A percentile compares a stretch with the other conserved stretches of the same genome.
phyloP scores from a whole-genome alignment of 2,113 vertebrate genomes.

The Phalacrocorax aristotelis region DNA sequence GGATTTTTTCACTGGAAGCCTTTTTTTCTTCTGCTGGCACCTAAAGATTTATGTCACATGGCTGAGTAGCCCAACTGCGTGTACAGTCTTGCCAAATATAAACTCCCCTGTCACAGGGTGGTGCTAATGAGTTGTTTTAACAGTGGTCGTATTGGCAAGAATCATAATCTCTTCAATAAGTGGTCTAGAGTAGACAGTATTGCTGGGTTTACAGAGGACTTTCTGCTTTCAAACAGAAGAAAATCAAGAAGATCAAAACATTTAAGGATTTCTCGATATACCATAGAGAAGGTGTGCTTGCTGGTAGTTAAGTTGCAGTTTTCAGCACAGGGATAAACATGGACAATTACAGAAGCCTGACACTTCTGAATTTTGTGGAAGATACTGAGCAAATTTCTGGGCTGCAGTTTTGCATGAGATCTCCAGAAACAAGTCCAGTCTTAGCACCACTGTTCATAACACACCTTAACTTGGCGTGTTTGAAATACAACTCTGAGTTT shows the following conservation, averaged over 20 bases:
- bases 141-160: neutral
- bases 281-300: neutral
- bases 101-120: neutral
- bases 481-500: neutral
- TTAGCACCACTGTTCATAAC: neutral
- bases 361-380: neutral
- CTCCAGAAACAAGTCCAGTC: neutral
- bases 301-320: neutral
- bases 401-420: neutral
- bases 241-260: neutral
- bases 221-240: neutral
- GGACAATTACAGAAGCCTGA: neutral
- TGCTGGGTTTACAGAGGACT: neutral
- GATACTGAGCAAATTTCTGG: neutral
- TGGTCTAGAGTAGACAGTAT: neutral
- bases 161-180: neutral
- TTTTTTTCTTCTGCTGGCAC: neutral
- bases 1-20: neutral
- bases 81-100: neutral
- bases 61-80: neutral
- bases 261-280: neutral
- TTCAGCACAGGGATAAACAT: neutral
- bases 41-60: neutral
- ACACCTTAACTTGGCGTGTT: neutral
- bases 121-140: neutral